Base-by-base conservation (phyloP, 2,113 vertebrate genomes). In the Trichechus manatus region DNA sequence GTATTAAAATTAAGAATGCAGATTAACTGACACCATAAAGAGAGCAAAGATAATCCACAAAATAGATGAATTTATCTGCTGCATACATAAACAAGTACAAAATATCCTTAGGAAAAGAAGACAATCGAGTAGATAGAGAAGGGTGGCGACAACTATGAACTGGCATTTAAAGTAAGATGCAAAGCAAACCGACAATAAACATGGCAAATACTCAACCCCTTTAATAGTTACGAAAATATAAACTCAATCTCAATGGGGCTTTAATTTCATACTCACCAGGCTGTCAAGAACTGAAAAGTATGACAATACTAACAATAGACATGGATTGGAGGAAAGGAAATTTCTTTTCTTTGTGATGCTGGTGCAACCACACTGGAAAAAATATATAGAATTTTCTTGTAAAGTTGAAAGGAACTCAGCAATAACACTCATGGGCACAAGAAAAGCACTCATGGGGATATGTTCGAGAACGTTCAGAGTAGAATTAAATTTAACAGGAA, bases 1-100 rank as follows among this genome's bases (percentile, higher is more conserved):
- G 70, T 39, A 59, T 59, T 83, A 95, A 68, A 77, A 83, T 83
- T 47, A 78, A 92, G 66, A 95, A 84, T 20, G 59, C 78, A 39
- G 9, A 3, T 44, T 47, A 47, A 47, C 47, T 83, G 9, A 82
- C 27, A 23, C 4, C 29, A 66, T 66, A 83, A 68, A n/a, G n/a
- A n/a, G n/a, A 68, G 42, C 56, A 92, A 61, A 33, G 70, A 66
- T 66, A 31, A 88, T 13, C 47, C 36, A 90, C 75, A 93, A 72
- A 90, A 79, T 36, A 36, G 10, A 79, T 64, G 33, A 77, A 79
- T 10, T 44, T 78, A 84, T 70, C 61, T 70, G 29, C n/a, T 66
- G 42, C 6, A 47, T 79, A 23, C 31, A 70, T 61, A 47, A 70
- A n/a, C 61, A 85, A 85, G 9, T 61, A 20, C 50, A 72, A 86